Conservation (phyloP, 2,797 vertebrate genomes). For the Sebastes taczanowskii region DNA sequence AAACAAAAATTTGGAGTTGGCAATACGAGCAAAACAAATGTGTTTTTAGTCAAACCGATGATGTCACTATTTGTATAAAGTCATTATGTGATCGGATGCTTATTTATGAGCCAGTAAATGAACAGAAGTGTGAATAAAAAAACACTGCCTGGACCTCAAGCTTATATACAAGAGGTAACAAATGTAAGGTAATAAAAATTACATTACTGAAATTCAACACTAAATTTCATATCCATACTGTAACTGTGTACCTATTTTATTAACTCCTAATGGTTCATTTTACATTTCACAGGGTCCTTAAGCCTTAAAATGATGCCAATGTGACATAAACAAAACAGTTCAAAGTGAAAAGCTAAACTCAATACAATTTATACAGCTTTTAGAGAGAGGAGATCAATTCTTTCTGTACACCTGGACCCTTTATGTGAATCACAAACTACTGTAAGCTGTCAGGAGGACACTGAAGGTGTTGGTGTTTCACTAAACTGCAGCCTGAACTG, state of each 20-base stretch:
- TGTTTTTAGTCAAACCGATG: constrained; percentile 7
- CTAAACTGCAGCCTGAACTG: constrained; percentile 84
- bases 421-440: constrained; percentile 56
- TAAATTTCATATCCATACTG: neutral
- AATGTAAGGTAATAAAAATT: neutral
- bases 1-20: neutral
- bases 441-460: constrained; percentile 51
- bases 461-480: constrained; percentile 48
- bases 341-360: constrained; percentile 64
- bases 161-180: constrained; percentile 26
- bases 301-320: constrained; percentile 28
- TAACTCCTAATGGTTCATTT: constrained; percentile 13
- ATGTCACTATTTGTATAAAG: neutral
- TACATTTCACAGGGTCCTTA: constrained; percentile 59
- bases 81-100: neutral
- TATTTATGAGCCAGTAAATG: neutral
- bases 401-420: constrained; percentile 65
- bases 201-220: neutral
- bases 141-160: constrained; percentile 45
- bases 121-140: neutral
- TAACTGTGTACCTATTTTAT: neutral
- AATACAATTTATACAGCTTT: constrained; percentile 72
- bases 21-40: neutral
- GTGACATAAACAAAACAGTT: constrained; percentile 36
- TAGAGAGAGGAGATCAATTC: constrained; percentile 45